Base-by-base conservation (phyloP, 2,113 vertebrate species). In the Rafetus swinhoei region DNA sequence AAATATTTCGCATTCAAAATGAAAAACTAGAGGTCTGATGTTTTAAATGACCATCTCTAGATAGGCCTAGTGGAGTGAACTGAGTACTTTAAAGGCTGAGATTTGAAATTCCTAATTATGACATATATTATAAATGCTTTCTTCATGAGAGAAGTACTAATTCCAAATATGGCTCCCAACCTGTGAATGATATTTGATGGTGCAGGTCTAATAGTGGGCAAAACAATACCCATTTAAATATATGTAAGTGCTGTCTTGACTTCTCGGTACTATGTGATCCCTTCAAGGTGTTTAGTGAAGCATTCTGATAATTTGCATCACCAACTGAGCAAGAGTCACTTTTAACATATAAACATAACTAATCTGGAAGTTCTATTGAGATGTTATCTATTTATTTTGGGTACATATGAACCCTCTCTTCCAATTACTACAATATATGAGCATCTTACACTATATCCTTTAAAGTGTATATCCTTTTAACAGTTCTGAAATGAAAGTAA, bases 241-340 rank as follows among this genome's bases (percentile, higher is more conserved):
- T 29, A 85, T 62, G n/a, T 81, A 57, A 57, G 52, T 14, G 60
- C 24, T 25, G 11, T 72, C 81, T 50, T 72, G 19, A 29, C 10
- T 59, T 76, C 4, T 60, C 74, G 15, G 76, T 90, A 79, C 24
- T 87, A 45, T 45, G 45, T 45, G 45, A 45, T 45, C 1, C 45
- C 85, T 86, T 95, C 35, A 7, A 0, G 13, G 4, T 13, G 15
- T 95, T 95, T 32, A 53, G 86, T 56, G 93, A 77, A 39, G 1
- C 11, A 15, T 69, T 90, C 0, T 2, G 39, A 52, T 79, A 81
- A 56, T 86, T 60, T 89, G 25, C 84, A 3, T 0, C 35, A 11
- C 22, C 0, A 1, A 22, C 14, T 54, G 65, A 81, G 32, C 0
- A 0, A 11, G 4, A 54, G 27, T 87, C 18, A 29, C 16, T 88